Percentiles rank a stretch among this genome's conserved stretches.
Evolutionary conservation across 2,113 vertebrate genomes (phyloP).

Genomic region (Gymnogyps californianus): DNA sequence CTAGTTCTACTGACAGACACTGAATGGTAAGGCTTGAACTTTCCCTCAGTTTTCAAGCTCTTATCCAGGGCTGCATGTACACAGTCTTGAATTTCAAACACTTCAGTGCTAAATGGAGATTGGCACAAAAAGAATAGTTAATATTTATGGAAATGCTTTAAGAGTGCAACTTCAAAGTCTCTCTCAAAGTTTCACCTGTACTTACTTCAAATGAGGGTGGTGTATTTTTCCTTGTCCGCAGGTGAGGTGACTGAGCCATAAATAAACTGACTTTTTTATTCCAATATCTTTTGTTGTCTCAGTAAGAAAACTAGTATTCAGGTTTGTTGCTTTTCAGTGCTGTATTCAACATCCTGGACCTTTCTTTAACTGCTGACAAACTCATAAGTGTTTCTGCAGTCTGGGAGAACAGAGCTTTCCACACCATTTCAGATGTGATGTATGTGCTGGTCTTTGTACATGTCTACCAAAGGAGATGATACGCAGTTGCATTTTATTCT

Average conservation of each 20-base stretch:
- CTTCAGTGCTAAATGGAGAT: not conserved
- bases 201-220: not conserved
- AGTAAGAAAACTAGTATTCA: not conserved
- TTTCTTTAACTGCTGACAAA: not conserved
- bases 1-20: not conserved
- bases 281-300: accelerated
- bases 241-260: not conserved
- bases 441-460: not conserved
- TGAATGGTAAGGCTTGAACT: not conserved
- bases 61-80: not conserved
- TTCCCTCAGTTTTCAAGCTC: not conserved
- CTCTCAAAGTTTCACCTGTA: not conserved
- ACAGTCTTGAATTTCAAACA: not conserved
- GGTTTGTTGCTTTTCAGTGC: not conserved
- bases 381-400: not conserved
- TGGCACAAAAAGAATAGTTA: not conserved
- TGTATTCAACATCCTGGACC: not conserved
- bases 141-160: not conserved
- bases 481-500: not conserved
- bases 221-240: not conserved
- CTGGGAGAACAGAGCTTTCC: not conserved
- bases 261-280: not conserved
- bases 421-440: accelerated
- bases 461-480: not conserved
- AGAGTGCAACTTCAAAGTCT: not conserved